phyloP scores from a whole-genome alignment of 1,140 invertebrate species.

The Macrobrachium nipponense region DNA sequence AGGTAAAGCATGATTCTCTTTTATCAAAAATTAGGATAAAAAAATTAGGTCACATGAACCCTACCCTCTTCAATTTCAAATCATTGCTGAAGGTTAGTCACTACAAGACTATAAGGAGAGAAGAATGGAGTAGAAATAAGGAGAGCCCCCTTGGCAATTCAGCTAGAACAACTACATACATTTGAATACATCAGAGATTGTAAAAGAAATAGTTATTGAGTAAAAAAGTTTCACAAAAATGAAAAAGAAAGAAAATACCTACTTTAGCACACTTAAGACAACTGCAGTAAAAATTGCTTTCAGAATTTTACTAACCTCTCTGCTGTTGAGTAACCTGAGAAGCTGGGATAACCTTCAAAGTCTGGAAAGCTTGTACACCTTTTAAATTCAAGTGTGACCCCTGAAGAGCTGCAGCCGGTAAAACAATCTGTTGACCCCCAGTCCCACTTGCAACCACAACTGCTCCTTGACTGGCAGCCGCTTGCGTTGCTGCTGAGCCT shows the following conservation, averaged over 20 bases:
- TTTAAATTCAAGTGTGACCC: slow-evolving; percentile 53
- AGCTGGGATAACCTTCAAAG: slow-evolving; percentile 58
- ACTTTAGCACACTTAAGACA: background rate
- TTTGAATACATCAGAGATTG: too few relatives aligned
- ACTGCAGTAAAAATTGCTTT: background rate
- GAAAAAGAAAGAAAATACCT: background rate
- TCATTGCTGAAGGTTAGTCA: too few relatives aligned
- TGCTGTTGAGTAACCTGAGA: slow-evolving; percentile 53
- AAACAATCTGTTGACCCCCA: slow-evolving; percentile 56
- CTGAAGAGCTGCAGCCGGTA: slow-evolving; percentile 56
- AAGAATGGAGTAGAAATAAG: too few relatives aligned
- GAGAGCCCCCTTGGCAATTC: too few relatives aligned
- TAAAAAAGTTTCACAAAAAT: too few relatives aligned
- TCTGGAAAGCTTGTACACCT: slow-evolving; percentile 60
- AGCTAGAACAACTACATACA: too few relatives aligned
- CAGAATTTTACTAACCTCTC: slow-evolving; percentile 34
- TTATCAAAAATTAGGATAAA: too few relatives aligned
- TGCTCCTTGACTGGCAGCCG: slow-evolving; percentile 31
- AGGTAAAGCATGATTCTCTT: too few relatives aligned
- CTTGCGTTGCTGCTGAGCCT: background rate
- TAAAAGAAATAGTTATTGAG: too few relatives aligned
- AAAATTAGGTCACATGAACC: too few relatives aligned
- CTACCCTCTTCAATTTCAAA: too few relatives aligned
- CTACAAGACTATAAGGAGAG: too few relatives aligned
- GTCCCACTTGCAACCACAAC: slow-evolving; percentile 50